Conservation (phyloP, 1,140 invertebrate genomes). For the Ceratosolen solmsi region DNA sequence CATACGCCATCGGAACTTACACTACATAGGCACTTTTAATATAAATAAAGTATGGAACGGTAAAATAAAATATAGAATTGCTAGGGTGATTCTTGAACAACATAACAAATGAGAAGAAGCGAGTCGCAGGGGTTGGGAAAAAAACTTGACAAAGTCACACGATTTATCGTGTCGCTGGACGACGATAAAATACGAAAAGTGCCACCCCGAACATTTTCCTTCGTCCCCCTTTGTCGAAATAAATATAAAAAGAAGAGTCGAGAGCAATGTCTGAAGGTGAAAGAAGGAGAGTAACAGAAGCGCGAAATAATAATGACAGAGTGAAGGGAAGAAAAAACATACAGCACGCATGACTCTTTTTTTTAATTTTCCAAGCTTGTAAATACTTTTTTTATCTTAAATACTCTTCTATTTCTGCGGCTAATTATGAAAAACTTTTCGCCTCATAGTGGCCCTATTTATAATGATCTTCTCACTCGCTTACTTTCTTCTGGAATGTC, state of each 20-base stretch:
- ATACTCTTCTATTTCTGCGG: not conserved
- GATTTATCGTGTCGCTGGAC: slow-evolving; percentile 50
- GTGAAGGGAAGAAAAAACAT: not conserved
- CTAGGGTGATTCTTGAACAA: not conserved
- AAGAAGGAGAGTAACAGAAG: not conserved
- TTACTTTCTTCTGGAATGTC: not conserved
- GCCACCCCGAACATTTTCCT: not conserved
- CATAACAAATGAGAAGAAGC: not conserved
- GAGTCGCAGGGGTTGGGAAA: slow-evolving; percentile 1
- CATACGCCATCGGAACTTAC: no score
- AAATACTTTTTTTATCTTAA: no score
- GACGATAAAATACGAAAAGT: slow-evolving; percentile 48
- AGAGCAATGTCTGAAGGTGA: not conserved
- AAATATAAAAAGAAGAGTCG: slow-evolving; percentile 14
- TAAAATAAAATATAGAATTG: not conserved
- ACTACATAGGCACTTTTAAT: no score
- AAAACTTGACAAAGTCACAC: slow-evolving; percentile 50
- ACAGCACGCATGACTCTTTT: not conserved
- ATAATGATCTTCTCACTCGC: not conserved
- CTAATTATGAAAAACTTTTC: not conserved
- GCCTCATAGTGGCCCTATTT: not conserved
- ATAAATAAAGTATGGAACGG: not conserved
- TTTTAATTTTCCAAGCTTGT: not conserved
- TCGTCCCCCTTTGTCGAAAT: not conserved
- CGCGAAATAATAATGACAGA: not conserved